Evolutionary conservation across 2,113 vertebrate genomes (phyloP).

Genomic region (Leuciscus idus): DNA sequence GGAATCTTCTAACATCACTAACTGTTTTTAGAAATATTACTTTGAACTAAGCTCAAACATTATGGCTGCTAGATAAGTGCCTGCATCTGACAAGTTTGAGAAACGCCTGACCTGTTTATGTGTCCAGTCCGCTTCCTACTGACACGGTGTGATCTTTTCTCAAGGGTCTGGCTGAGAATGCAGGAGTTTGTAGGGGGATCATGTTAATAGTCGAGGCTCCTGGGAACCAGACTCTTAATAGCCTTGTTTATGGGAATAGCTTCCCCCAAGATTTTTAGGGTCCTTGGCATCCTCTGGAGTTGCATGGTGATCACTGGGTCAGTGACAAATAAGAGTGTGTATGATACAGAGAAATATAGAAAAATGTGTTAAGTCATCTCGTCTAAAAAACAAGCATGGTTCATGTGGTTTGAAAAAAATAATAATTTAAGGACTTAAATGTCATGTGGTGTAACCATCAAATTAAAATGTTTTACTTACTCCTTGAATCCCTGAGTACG

Average conservation of each 20-base stretch:
- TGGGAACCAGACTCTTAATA: slow-evolving; percentile 54
- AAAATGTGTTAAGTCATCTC: background rate
- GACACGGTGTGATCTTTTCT: slow-evolving; percentile 46
- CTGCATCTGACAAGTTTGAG: slow-evolving; percentile 15
- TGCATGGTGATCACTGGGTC: background rate
- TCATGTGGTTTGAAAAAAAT: background rate
- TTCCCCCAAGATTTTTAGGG: slow-evolving; percentile 30
- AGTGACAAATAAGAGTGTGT: background rate
- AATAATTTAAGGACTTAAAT: background rate
- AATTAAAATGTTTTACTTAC: too few species aligned
- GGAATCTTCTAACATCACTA: slow-evolving; percentile 14
- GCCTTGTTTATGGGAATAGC: slow-evolving; percentile 47
- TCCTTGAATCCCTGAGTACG: too few species aligned
- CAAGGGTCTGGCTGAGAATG: slow-evolving; percentile 39
- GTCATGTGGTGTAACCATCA: too few species aligned
- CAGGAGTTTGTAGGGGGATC: background rate
- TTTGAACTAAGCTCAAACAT: background rate
- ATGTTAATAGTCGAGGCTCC: slow-evolving; percentile 37
- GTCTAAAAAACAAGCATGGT: background rate
- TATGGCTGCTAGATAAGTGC: slow-evolving; percentile 7
- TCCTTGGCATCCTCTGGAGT: slow-evolving; percentile 1
- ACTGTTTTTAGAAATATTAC: slow-evolving; percentile 21
- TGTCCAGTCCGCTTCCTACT: slow-evolving; percentile 48
- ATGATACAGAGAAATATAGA: background rate
- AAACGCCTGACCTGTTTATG: slow-evolving; percentile 49